phyloP scores from a whole-genome alignment of 1,140 invertebrate species.

The Ectropis grisescens region DNA sequence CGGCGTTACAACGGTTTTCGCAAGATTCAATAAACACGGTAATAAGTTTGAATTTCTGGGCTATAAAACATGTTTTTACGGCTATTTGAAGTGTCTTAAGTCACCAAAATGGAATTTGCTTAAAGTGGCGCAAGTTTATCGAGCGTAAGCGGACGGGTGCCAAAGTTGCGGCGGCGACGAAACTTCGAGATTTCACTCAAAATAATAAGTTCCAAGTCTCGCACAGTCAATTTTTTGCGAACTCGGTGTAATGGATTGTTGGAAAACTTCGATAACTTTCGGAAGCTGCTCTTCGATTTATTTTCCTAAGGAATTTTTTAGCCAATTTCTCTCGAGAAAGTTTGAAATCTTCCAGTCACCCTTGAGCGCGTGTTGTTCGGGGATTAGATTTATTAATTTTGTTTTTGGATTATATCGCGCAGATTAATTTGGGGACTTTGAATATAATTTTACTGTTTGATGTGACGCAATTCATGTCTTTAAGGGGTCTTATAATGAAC shows the following conservation, averaged over 20 bases:
- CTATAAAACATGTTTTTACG: too few species aligned
- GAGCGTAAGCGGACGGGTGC: constrained; percentile 14
- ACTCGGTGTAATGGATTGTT: constrained; percentile 68
- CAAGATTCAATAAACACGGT: too few species aligned
- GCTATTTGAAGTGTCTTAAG: too few species aligned
- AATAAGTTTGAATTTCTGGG: too few species aligned
- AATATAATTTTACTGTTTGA: too few species aligned
- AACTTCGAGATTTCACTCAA: constrained; percentile 63
- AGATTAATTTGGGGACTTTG: too few species aligned
- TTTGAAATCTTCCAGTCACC: constrained; percentile 61
- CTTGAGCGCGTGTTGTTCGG: constrained; percentile 25
- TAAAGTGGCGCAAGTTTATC: constrained; percentile 7
- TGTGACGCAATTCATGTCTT: too few species aligned
- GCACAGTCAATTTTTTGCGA: constrained; percentile 59
- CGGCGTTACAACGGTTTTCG: too few species aligned
- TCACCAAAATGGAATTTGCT: background rate
- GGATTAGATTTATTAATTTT: too few species aligned
- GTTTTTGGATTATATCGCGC: too few species aligned
- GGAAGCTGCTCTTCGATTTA: constrained; percentile 66
- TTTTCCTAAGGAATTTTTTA: constrained; percentile 64
- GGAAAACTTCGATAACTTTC: constrained; percentile 67
- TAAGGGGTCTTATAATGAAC: too few species aligned
- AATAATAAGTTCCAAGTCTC: constrained; percentile 60
- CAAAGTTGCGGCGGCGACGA: constrained; percentile 40
- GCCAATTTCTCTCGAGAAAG: constrained; percentile 60